phyloP scores from a whole-genome alignment of 2,113 vertebrate species.

The Lontra canadensis region DNA sequence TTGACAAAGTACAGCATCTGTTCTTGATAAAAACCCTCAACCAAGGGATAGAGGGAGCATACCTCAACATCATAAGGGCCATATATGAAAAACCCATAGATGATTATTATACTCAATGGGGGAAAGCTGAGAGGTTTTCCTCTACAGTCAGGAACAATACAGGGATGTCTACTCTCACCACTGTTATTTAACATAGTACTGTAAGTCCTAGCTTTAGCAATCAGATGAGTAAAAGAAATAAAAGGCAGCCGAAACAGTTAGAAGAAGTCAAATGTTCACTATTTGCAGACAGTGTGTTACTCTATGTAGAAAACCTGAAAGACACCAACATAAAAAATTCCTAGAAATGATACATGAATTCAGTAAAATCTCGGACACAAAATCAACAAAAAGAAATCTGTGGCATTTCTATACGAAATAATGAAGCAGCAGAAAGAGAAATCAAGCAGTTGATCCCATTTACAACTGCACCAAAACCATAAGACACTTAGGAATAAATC shows the following conservation, averaged over 20 bases:
- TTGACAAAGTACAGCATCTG: background rate
- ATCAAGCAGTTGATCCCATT: background rate
- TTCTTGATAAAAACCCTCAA: background rate
- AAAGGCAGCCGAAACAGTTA: background rate
- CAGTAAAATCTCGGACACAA: background rate
- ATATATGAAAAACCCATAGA: background rate
- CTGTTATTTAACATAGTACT: background rate
- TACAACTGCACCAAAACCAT: background rate
- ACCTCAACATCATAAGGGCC: background rate
- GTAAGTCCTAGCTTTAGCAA: background rate
- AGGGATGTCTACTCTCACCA: background rate
- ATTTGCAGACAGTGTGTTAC: background rate
- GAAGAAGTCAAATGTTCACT: background rate
- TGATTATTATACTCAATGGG: background rate
- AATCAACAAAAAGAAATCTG: background rate
- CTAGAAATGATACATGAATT: background rate
- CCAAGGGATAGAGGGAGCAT: background rate
- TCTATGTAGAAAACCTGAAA: background rate
- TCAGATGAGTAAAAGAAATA: background rate
- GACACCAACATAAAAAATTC: background rate
- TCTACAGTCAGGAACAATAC: background rate
- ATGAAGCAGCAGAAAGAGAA: background rate
- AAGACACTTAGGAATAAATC: background rate
- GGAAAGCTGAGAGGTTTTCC: background rate
- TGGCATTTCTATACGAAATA: background rate